These are phyloP conservation scores for Campaea margaritaria DNA, from an alignment of 2,888 invertebrate species.

Conservation along the genomic window DNA sequence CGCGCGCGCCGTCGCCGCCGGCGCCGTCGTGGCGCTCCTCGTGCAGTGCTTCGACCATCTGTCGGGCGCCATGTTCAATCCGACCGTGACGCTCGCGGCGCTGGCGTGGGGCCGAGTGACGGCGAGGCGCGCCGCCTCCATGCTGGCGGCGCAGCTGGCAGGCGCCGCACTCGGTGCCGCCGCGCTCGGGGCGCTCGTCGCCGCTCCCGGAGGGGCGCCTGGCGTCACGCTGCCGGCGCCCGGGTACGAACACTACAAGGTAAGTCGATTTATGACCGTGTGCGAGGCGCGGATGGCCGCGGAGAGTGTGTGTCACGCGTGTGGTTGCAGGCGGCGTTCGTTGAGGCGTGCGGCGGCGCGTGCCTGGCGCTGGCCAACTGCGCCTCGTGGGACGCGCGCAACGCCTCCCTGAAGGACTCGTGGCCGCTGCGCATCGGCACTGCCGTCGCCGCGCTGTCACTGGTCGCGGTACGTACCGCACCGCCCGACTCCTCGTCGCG, in stretches of 20 bases:
- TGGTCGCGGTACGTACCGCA: slow-evolving; percentile 84
- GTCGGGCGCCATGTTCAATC: slow-evolving; percentile 91
- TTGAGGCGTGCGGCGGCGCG: slow-evolving; percentile 87
- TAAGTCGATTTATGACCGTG: too few relatives aligned
- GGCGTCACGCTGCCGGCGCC: slow-evolving; percentile 21
- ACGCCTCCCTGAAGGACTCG: slow-evolving; percentile 86
- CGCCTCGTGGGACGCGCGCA: slow-evolving; percentile 89
- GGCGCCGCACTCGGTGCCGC: slow-evolving; percentile 83
- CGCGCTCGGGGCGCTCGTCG: slow-evolving; percentile 49
- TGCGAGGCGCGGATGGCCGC: too few relatives aligned
- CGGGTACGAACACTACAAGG: slow-evolving; percentile 8
- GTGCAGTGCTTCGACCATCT: slow-evolving; percentile 91
- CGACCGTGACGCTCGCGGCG: slow-evolving; percentile 89
- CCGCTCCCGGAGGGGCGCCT: slow-evolving; percentile 6
- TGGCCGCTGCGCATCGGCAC: slow-evolving; percentile 88
- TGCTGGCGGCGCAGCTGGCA: slow-evolving; percentile 86
- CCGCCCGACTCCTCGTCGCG: too few relatives aligned
- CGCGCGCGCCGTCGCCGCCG: slow-evolving; percentile 74
- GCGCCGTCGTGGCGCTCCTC: slow-evolving; percentile 87
- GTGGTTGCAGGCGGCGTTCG: slow-evolving; percentile 77
- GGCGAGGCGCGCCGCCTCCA: slow-evolving; percentile 82
- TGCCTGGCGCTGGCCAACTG: slow-evolving; percentile 88
- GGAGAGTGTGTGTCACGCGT: neutral
- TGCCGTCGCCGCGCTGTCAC: slow-evolving; percentile 86
- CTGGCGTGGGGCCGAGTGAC: slow-evolving; percentile 81